A percentile compares a stretch with the other conserved stretches of the same genome.
These are phyloP conservation scores for Eulemur coronatus DNA, from an alignment of 2,797 vertebrate genomes.

Conservation along the genomic window DNA sequence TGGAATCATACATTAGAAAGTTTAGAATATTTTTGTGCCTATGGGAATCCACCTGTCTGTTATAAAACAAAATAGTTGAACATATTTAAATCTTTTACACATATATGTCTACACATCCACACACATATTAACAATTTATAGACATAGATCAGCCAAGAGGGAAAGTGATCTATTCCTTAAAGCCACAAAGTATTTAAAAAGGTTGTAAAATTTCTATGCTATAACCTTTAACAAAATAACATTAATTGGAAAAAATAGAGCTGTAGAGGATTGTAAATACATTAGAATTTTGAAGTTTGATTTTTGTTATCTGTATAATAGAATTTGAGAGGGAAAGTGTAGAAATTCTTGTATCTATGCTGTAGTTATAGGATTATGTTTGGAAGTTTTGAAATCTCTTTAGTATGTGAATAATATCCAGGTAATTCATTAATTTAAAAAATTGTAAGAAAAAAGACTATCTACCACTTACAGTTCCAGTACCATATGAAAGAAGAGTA, in stretches of 20 bases:
- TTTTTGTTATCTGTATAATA: not conserved
- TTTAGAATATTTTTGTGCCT: constrained; percentile 2
- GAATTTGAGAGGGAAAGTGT: not conserved
- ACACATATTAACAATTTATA: not conserved
- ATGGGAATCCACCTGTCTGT: not conserved
- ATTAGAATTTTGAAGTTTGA: not conserved
- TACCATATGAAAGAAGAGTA: not conserved
- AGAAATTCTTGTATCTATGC: not conserved
- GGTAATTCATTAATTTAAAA: not conserved
- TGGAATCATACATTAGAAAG: not conserved
- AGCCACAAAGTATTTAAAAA: not conserved
- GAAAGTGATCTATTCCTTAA: not conserved
- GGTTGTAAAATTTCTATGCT: not conserved
- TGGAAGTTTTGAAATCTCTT: not conserved
- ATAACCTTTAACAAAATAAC: not conserved
- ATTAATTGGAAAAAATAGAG: not conserved
- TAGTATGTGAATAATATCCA: not conserved
- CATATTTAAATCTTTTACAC: not conserved
- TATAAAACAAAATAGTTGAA: not conserved
- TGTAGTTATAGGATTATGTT: not conserved
- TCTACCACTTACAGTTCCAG: not conserved
- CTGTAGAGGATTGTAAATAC: not conserved
- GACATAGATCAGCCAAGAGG: not conserved
- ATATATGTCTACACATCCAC: not conserved
- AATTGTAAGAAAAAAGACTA: not conserved